Base-by-base conservation (phyloP, 2,888 invertebrate species). In the Tetramorium bicarinatum region DNA sequence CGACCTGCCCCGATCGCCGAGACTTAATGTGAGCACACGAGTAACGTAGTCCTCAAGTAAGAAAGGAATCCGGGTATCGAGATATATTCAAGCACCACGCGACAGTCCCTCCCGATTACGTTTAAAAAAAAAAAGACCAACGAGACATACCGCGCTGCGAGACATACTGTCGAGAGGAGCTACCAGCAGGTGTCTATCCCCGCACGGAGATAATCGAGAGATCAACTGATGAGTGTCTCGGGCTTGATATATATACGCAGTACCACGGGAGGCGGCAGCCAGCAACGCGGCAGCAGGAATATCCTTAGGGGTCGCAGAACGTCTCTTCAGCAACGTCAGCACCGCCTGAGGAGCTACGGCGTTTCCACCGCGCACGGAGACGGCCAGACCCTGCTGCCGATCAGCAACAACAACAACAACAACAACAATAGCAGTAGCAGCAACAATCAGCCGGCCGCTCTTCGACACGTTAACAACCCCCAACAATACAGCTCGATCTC, bases 311-410 rank as follows among this genome's bases (percentile, higher is more conserved):
- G 84, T 21, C 89, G 87, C n/a, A 72, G 81, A 76, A 34, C 87
- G n/a, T 92, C 93, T 85, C 87, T 93, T 89, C 94, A 93, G 86
- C 93, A 93, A 83, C 93, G 93, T 71, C 94, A 94, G 90, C 93
- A 93, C 80, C 92, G 94, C 61, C 89, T 90, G 41, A 81, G 94
- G 89, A 94, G 93, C 90, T 94, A 94, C 90, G 94, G 94, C 80
- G 94, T 94, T 56, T 88, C 94, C 64, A 88, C 93, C 82, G 92
- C 92, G 74, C 93, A 94, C 80, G 94, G 94, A 81, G 94, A 94
- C 88, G 93, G 94, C 61, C 94, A 94, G 91, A 94, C 94, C 89
- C 92, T 94, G 85, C 92, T 94, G 88, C 93, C 94, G 87, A 85
- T 92, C 84, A 93, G 91, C 91, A 93, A 90, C 91, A 92, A 88